Conservation (phyloP, 2,888 invertebrate species). For the Hyposoter dolosus region DNA sequence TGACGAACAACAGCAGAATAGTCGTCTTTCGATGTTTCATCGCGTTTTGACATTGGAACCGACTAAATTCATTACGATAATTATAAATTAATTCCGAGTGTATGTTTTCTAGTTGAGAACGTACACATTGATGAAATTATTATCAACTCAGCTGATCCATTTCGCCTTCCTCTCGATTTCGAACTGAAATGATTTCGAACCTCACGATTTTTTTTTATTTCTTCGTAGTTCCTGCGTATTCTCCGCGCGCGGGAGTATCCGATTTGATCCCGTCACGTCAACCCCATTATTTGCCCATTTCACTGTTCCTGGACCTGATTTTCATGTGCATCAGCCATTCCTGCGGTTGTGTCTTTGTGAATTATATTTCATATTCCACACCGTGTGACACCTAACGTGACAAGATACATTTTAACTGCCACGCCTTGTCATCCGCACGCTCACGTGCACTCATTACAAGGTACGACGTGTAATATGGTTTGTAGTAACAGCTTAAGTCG, state of each 20-base stretch:
- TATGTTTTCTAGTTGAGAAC: background rate
- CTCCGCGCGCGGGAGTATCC: too few relatives aligned
- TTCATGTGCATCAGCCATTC: background rate
- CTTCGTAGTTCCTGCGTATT: too few relatives aligned
- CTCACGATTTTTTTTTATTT: too few relatives aligned
- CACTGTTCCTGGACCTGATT: background rate
- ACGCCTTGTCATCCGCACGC: constrained; percentile 12
- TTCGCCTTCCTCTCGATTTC: too few relatives aligned
- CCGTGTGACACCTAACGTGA: background rate
- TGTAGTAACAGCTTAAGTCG: constrained; percentile 13
- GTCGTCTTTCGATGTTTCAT: background rate
- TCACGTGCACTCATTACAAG: constrained; percentile 13
- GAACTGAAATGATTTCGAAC: too few relatives aligned
- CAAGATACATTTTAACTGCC: constrained; percentile 10
- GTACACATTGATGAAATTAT: background rate
- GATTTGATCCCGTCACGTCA: too few relatives aligned
- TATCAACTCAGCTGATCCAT: background rate
- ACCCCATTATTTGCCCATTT: too few relatives aligned
- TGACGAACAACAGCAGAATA: background rate
- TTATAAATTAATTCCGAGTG: background rate
- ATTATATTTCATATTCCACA: constrained; percentile 21
- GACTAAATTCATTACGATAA: background rate
- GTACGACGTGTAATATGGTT: constrained; percentile 11
- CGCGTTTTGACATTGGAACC: background rate
- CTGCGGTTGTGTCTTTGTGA: background rate